These are phyloP conservation scores for Ornithorhynchus anatinus DNA, from an alignment of 2,113 vertebrate genomes.

Conservation along the genomic window DNA sequence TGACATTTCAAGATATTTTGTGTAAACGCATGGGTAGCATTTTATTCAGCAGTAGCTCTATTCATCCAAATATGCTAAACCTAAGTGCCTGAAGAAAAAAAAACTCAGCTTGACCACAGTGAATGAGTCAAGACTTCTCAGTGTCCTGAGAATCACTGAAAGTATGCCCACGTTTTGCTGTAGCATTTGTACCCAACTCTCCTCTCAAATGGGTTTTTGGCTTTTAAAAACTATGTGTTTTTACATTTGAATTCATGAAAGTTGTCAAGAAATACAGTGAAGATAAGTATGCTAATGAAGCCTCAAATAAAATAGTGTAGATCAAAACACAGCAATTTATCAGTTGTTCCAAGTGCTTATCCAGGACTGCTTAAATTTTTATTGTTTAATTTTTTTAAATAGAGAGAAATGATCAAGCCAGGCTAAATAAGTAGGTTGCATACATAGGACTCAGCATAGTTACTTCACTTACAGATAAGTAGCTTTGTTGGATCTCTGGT, in stretches of 20 bases:
- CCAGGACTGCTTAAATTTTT: background rate
- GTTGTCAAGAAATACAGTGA: conserved; percentile 1
- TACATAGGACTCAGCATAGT: conserved; percentile 17
- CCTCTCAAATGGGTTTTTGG: conserved; percentile 17
- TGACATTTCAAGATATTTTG: too few relatives aligned
- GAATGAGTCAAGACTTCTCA: conserved; percentile 8
- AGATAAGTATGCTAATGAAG: conserved; percentile 1
- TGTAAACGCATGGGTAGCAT: too few relatives aligned
- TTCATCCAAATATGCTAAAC: too few relatives aligned
- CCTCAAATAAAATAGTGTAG: conserved; percentile 10
- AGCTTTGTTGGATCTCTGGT: conserved; percentile 7
- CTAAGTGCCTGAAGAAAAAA: conserved; percentile 47
- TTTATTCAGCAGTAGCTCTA: too few relatives aligned
- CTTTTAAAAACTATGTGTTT: conserved; percentile 1
- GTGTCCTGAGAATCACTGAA: conserved; percentile 25
- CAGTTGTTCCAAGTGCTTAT: background rate
- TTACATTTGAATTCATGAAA: conserved; percentile 22
- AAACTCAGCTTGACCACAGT: conserved; percentile 23
- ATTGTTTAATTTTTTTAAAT: background rate
- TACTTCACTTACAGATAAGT: conserved; percentile 16
- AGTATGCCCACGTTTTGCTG: conserved; percentile 28
- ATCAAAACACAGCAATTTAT: background rate
- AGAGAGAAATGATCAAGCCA: background rate
- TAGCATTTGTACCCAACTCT: conserved; percentile 11
- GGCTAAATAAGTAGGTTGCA: background rate